phyloP scores from a whole-genome alignment of 2,888 invertebrate genomes.

The Dynastes hyllus region DNA sequence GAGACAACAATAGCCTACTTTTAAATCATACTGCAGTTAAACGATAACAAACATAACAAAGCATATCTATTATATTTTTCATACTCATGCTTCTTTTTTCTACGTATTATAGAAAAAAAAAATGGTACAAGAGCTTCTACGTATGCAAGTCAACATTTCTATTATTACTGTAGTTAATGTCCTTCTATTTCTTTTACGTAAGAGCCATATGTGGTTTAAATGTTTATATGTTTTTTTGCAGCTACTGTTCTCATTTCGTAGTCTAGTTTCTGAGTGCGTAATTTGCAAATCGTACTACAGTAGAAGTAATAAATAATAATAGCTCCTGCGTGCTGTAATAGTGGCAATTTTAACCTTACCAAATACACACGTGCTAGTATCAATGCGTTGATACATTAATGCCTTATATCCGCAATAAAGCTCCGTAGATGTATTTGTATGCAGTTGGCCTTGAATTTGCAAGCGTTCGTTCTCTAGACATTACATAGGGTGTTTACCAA shows the following conservation, averaged over 20 bases:
- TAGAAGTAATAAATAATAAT: constrained; percentile 17
- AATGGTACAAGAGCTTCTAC: no score
- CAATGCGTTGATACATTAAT: background rate
- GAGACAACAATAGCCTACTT: constrained; percentile 9
- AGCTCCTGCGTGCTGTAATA: background rate
- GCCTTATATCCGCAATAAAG: constrained; percentile 1
- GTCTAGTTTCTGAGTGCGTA: background rate
- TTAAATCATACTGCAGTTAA: background rate
- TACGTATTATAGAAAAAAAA: no score
- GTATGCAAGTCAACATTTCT: no score
- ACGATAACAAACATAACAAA: no score
- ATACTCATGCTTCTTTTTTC: no score
- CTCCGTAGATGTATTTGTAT: background rate
- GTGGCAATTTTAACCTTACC: background rate
- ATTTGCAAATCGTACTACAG: background rate
- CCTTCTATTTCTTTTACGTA: no score
- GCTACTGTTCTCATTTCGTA: constrained; percentile 9
- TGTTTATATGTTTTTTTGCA: no score
- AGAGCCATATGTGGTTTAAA: no score
- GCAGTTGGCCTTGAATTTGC: background rate
- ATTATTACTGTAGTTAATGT: no score
- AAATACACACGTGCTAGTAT: constrained; percentile 7
- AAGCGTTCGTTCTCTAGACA: no score
- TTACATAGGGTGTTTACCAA: no score
- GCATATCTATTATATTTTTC: no score